phyloP scores from a whole-genome alignment of 2,797 vertebrate species.

The Pangasius macronema region DNA sequence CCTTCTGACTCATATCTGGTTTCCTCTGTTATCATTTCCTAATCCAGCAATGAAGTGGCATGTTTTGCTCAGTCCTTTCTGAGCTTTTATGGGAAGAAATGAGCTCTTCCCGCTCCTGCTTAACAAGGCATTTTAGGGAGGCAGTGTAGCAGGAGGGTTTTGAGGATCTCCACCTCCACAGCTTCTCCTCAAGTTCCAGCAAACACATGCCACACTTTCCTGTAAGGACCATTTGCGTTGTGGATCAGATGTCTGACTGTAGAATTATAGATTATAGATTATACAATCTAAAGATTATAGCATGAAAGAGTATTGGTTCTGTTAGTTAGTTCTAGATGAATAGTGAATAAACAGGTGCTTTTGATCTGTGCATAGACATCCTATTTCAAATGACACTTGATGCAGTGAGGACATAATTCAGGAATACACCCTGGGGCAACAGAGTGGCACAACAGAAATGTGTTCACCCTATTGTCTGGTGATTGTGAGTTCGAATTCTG shows the following conservation, averaged over 20 bases:
- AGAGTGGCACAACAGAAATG: neutral
- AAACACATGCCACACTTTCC: neutral
- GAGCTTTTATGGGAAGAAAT: conserved; percentile 43
- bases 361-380: neutral
- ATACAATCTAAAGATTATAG: too few relatives aligned
- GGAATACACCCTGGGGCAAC: too few relatives aligned
- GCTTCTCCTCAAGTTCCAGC: neutral
- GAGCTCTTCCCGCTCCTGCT: conserved; percentile 18
- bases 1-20: conserved; percentile 33
- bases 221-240: neutral
- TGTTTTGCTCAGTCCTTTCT: conserved; percentile 34
- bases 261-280: neutral
- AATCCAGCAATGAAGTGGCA: conserved; percentile 27
- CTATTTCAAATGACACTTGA: neutral
- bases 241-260: neutral
- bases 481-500: neutral
- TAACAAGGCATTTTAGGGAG: conserved; percentile 45
- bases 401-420: neutral
- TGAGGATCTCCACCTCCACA: conserved; percentile 30
- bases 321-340: neutral
- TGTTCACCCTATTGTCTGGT: neutral
- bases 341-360: neutral
- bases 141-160: conserved; percentile 6
- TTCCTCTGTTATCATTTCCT: conserved; percentile 50
- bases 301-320: neutral